These are phyloP conservation scores for Nephrotoma flavescens DNA, from an alignment of 2,888 invertebrate species.

Conservation along the genomic window DNA sequence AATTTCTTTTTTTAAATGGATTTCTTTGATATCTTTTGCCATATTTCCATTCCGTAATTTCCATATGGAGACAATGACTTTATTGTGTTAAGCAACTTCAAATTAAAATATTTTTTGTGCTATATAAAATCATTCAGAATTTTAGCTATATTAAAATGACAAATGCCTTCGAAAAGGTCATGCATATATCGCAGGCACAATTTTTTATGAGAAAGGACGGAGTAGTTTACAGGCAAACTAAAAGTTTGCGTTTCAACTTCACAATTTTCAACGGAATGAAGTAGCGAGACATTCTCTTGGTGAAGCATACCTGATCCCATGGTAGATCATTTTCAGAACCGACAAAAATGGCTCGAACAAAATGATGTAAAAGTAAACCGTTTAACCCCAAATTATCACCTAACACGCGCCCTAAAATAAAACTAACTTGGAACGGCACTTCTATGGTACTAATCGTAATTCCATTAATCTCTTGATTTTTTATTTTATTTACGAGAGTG, in stretches of 20 bases:
- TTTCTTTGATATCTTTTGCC: neutral
- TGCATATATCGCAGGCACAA: neutral
- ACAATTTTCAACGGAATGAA: neutral
- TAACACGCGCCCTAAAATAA: neutral
- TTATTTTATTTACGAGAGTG: conserved; percentile 15
- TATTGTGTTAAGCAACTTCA: neutral
- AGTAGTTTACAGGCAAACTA: neutral
- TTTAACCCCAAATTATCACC: neutral
- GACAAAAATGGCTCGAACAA: neutral
- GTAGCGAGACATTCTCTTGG: neutral
- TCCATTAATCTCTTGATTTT: conserved; percentile 15
- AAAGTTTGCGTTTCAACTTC: neutral
- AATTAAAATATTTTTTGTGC: neutral
- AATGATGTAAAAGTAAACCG: neutral
- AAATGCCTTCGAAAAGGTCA: neutral
- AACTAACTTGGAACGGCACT: neutral
- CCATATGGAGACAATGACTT: neutral
- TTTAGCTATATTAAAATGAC: neutral
- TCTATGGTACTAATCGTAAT: conserved; percentile 10
- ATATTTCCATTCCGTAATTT: neutral
- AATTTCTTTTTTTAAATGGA: neutral
- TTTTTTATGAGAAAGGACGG: neutral
- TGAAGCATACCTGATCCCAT: neutral
- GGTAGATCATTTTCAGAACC: neutral
- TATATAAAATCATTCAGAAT: neutral